These are phyloP conservation scores for Pelecanoides urinatrix DNA, from an alignment of 2,113 vertebrate species.

Conservation along the genomic window DNA sequence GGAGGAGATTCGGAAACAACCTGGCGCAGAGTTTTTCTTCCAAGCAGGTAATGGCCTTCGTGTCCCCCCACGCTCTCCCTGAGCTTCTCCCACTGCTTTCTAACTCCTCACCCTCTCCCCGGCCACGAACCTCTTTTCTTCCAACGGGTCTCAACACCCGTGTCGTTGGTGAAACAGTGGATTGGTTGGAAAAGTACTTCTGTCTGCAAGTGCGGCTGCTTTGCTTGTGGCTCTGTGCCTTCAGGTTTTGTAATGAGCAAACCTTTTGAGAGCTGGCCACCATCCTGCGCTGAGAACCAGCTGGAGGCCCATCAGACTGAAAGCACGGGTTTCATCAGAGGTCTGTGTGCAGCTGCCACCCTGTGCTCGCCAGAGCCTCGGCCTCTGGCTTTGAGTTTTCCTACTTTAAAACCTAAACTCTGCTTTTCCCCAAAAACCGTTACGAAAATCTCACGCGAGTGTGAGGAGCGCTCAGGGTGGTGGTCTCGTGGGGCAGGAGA, in stretches of 20 bases:
- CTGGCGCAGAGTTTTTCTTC: conserved; percentile 57
- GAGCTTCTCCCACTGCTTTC: background rate
- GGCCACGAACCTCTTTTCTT: background rate
- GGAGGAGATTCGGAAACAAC: conserved; percentile 70
- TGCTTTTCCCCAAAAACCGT: background rate
- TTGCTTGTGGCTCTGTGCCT: background rate
- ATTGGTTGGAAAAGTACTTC: background rate
- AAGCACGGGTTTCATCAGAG: rapidly evolving
- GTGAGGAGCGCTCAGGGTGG: background rate
- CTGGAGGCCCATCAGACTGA: background rate
- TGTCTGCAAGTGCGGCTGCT: background rate
- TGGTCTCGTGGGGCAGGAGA: background rate
- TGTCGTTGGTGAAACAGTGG: background rate
- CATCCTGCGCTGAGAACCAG: background rate
- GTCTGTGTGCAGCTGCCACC: background rate
- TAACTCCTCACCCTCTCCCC: background rate
- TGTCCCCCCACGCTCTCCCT: background rate
- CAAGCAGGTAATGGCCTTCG: conserved; percentile 32
- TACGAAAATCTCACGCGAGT: background rate
- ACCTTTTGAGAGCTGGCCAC: background rate
- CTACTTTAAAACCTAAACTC: background rate
- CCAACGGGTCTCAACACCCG: background rate
- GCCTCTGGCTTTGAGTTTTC: background rate
- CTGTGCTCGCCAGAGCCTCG: background rate
- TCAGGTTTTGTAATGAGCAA: background rate